A percentile compares a stretch with the other conserved stretches of the same genome.
Evolutionary conservation across 2,797 vertebrate genomes (phyloP).

Genomic region (Crocidura indochinensis): DNA sequence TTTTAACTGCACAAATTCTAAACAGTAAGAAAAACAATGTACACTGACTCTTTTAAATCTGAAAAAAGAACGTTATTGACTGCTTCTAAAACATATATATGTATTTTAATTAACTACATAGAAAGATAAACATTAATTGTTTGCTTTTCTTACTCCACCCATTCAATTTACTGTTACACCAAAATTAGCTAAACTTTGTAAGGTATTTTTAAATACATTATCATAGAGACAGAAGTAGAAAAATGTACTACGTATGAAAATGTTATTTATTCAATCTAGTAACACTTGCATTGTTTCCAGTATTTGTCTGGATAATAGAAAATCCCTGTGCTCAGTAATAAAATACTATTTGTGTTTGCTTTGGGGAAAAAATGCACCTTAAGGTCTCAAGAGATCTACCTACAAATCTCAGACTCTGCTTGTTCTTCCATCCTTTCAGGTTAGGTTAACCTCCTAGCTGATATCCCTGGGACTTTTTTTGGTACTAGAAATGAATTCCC

Average conservation of each 20-base stretch:
- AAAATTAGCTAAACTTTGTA: slow-evolving; percentile 45
- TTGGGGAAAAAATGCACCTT: too few species aligned
- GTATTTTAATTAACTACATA: slow-evolving; percentile 51
- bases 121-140: not conserved
- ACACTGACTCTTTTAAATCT: slow-evolving; percentile 31
- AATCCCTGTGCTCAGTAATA: slow-evolving; percentile 50
- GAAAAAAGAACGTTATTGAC: slow-evolving; percentile 40
- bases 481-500: too few species aligned
- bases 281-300: slow-evolving; percentile 32
- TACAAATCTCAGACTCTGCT: too few species aligned
- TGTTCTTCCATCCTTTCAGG: too few species aligned
- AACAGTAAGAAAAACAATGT: slow-evolving; percentile 23
- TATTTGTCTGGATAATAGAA: slow-evolving; percentile 53
- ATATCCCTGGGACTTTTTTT: too few species aligned
- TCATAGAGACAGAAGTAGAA: not conserved
- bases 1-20: slow-evolving; percentile 44
- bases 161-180: slow-evolving; percentile 18
- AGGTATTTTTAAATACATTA: slow-evolving; percentile 44
- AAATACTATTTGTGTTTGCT: slow-evolving; percentile 41
- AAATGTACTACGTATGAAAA: not conserved
- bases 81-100: slow-evolving; percentile 8
- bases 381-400: too few species aligned
- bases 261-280: not conserved
- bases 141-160: slow-evolving; percentile 24
- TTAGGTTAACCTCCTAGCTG: too few species aligned